phyloP scores from a whole-genome alignment of 2,113 vertebrate species.

The Campylomormyrus tamandua region DNA sequence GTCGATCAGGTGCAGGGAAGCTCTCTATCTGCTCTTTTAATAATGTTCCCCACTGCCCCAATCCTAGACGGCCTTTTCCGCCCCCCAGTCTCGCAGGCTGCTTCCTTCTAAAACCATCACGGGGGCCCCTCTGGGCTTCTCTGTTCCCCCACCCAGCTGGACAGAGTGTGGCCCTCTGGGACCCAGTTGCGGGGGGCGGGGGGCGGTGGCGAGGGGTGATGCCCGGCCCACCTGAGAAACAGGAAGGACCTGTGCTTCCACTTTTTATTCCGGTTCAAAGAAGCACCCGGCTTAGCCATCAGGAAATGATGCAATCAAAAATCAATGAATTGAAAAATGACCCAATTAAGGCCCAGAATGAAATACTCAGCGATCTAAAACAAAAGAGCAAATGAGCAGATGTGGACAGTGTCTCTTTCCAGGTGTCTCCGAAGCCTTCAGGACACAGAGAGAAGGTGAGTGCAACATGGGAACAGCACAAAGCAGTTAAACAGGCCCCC shows the following conservation, averaged over 20 bases:
- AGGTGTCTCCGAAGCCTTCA: background rate
- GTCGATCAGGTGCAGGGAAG: constrained; percentile 55
- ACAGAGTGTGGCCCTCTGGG: constrained; percentile 32
- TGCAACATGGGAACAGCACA: background rate
- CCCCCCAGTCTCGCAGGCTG: constrained; percentile 18
- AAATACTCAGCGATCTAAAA: constrained; percentile 26
- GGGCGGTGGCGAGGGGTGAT: background rate
- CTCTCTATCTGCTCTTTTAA: constrained; percentile 50
- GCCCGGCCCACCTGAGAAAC: constrained; percentile 16
- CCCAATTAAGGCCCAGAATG: constrained; percentile 29
- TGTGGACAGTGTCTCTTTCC: background rate
- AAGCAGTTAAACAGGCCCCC: constrained; percentile 36
- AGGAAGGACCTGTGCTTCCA: constrained; percentile 15
- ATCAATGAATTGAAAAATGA: constrained; percentile 35
- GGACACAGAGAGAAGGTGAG: background rate
- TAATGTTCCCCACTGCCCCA: constrained; percentile 30
- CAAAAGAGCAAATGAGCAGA: constrained; percentile 19
- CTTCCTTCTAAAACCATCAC: constrained; percentile 33
- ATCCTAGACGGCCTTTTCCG: constrained; percentile 10
- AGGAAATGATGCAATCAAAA: constrained; percentile 36
- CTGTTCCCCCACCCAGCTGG: constrained; percentile 24
- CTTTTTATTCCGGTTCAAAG: constrained; percentile 8
- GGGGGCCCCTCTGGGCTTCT: constrained; percentile 29
- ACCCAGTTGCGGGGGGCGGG: constrained; percentile 2
- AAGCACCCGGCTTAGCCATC: constrained; percentile 22